Percentiles rank a stretch among this genome's conserved stretches.
These are phyloP conservation scores for Gallinago jamesoni DNA, from an alignment of 2,113 vertebrate species.

Conservation along the genomic window DNA sequence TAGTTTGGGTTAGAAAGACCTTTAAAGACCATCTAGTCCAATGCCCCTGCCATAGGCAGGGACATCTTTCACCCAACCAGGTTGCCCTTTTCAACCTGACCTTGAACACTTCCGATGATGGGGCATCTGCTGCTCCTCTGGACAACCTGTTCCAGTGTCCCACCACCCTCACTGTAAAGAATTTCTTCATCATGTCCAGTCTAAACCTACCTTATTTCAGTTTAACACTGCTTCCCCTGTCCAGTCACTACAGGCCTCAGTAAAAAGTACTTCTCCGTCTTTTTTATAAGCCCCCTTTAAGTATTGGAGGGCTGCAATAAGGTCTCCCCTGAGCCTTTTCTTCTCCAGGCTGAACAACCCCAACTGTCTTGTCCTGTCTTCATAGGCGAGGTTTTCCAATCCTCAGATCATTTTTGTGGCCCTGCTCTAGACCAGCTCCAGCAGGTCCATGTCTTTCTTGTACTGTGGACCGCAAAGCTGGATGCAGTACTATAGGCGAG, in stretches of 20 bases:
- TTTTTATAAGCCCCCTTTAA: neutral
- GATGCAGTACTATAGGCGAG: neutral
- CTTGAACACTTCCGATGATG: neutral
- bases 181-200: neutral
- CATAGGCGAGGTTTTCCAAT: neutral
- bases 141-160: neutral
- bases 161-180: neutral
- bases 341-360: neutral
- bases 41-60: neutral
- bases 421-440: neutral
- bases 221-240: neutral
- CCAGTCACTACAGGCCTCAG: neutral
- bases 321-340: neutral
- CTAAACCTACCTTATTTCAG: neutral
- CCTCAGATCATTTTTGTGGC: neutral
- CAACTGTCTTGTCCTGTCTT: neutral
- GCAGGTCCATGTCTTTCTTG: neutral
- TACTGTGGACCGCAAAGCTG: neutral
- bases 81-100: neutral
- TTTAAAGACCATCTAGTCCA: neutral
- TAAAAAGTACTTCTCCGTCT: neutral
- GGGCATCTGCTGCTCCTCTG: neutral
- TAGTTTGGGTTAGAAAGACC: neutral
- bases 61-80: neutral
- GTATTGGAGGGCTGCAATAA: neutral